Evolutionary conservation across 2,797 vertebrate species (phyloP), one percentile per base, ranked within the genome.

Genomic region (Gastrophryne carolinensis): DNA sequence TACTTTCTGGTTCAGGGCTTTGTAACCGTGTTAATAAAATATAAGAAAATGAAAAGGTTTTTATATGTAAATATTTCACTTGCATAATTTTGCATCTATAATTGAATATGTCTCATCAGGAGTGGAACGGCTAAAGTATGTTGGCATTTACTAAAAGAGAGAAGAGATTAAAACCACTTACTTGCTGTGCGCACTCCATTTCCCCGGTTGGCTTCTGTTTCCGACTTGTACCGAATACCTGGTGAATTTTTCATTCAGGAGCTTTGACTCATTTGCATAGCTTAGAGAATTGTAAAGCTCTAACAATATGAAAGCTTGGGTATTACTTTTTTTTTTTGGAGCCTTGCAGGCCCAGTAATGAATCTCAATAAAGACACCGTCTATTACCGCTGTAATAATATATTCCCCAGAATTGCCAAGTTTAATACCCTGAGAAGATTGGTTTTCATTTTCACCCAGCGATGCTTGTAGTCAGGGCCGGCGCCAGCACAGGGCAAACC

Each of bases 11-110:
- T 53, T 27, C 65, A 27, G 2, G 7, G 49, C 49, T 39, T 54
- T 39, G 7, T 27, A 54, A 34, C 9, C 27, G 32, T 35, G 26
- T 67, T 67, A 54, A 3, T n/a, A 19, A 54, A 27, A 30, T 12
- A 7, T 49, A 17, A 8, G n/a, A 41, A 1, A 54, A 63, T 23
- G 37, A 13, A 53, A 49, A 52, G 12, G 17, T 37, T 56, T 73
- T 73, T 39, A 41, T 30, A 65, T 65, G 71, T 54, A 73, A 73
- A 73, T 64, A 47, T 73, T 34, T 34, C 13, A 30, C 23, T 64
- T 34, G 49, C 37, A 73, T 64, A 56, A 34, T 34, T 73, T 64
- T 64, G 71, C 61, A 73, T 56, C 24, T 17, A 65, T 64, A 73
- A 73, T 65, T 64, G n/a, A 32, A 41, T 21, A 30, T 44, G 35